Percentiles rank a stretch among this genome's conserved stretches.
phyloP scores from a whole-genome alignment of 2,888 invertebrate species.

The Ophioninae sp. region DNA sequence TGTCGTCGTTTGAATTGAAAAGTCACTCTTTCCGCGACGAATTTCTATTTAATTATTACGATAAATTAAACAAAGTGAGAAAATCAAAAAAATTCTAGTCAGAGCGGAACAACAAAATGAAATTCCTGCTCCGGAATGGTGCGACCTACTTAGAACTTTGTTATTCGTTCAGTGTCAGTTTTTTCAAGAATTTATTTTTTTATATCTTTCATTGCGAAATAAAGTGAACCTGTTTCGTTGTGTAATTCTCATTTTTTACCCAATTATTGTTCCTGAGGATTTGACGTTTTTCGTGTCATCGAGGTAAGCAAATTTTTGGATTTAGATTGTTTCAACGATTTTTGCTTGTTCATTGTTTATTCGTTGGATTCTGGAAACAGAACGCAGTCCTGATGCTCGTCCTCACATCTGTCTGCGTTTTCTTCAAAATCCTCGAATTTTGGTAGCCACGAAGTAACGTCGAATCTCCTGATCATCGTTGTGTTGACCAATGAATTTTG shows the following conservation, averaged over 20 bases:
- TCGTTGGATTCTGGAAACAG: conserved; percentile 68
- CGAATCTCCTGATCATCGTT: conserved; percentile 70
- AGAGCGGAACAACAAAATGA: not conserved
- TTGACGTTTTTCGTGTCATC: not conserved
- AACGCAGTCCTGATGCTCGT: conserved; percentile 76
- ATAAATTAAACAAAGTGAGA: not conserved
- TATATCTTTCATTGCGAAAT: conserved; percentile 18
- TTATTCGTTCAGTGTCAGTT: not conserved
- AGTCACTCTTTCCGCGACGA: not conserved
- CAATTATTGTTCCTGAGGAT: not conserved
- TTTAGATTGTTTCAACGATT: conserved; percentile 5
- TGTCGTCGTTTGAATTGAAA: not conserved
- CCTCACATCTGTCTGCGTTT: conserved; percentile 79
- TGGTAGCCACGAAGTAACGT: conserved; percentile 78
- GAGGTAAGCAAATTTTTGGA: conserved; percentile 31
- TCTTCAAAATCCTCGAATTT: conserved; percentile 76
- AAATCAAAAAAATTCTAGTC: conserved; percentile 16
- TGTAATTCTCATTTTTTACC: not conserved
- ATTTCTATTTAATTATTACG: not conserved
- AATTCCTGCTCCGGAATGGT: conserved; percentile 38
- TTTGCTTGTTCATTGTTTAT: conserved; percentile 3
- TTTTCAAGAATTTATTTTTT: conserved; percentile 14
- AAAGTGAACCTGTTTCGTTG: conserved; percentile 22
- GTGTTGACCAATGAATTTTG: conserved; percentile 84
- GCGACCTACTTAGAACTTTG: conserved; percentile 17